Evolutionary conservation across 2,888 invertebrate species (phyloP).

Genomic region (Graphium colonna): DNA sequence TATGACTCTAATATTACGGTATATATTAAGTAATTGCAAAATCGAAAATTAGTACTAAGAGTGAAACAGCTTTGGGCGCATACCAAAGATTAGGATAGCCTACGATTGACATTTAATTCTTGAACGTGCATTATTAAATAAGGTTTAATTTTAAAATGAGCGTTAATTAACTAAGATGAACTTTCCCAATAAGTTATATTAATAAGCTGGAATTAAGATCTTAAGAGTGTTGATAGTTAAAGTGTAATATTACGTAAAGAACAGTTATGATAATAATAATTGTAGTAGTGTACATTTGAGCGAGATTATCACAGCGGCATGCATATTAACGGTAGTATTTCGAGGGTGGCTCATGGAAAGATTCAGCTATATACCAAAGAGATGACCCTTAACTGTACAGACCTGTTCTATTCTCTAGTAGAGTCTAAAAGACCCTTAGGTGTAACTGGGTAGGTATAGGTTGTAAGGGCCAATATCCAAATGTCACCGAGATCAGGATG

Average conservation of each 20-base stretch:
- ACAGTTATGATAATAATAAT: constrained; percentile 17
- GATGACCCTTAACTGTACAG: constrained; percentile 6
- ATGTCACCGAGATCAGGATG: constrained; percentile 33
- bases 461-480: constrained; percentile 12
- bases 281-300: constrained; percentile 14
- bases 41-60: too few relatives aligned
- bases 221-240: constrained; percentile 8
- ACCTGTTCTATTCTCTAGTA: background rate
- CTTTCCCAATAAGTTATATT: too few relatives aligned
- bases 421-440: constrained; percentile 8
- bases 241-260: constrained; percentile 13
- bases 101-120: too few relatives aligned
- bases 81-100: too few relatives aligned
- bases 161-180: background rate
- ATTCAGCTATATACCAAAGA: constrained; percentile 18
- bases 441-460: constrained; percentile 24
- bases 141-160: background rate
- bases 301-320: background rate
- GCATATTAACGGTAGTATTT: constrained; percentile 11
- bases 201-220: constrained; percentile 18
- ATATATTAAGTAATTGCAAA: too few relatives aligned
- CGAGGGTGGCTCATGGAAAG: background rate
- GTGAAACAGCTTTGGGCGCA: too few relatives aligned
- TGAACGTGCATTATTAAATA: too few relatives aligned
- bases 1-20: too few relatives aligned